Evolutionary conservation across 2,113 vertebrate species (phyloP).

Genomic region (Microtus pennsylvanicus): DNA sequence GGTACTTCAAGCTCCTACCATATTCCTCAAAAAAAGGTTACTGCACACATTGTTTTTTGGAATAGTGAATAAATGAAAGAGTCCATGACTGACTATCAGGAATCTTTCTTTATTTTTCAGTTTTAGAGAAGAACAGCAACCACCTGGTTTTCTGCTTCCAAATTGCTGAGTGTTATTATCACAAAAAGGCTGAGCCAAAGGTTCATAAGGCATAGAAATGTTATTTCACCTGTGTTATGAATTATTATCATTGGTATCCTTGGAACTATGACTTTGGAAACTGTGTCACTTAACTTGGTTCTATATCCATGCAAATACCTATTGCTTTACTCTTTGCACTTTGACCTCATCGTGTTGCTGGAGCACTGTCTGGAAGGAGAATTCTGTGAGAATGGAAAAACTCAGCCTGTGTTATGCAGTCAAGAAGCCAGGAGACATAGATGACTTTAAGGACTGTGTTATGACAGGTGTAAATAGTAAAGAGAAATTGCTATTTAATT

Average conservation of each 20-base stretch:
- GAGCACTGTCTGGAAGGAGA: background rate
- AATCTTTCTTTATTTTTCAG: background rate
- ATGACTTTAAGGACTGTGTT: background rate
- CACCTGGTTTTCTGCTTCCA: background rate
- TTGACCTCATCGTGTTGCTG: background rate
- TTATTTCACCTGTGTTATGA: background rate
- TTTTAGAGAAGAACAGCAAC: background rate
- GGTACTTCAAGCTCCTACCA: background rate
- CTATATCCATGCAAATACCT: background rate
- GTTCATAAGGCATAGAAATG: background rate
- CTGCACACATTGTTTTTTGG: background rate
- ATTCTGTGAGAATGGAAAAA: background rate
- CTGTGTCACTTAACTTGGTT: background rate
- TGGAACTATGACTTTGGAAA: background rate
- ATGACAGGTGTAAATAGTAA: background rate
- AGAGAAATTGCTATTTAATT: background rate
- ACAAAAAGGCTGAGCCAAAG: background rate
- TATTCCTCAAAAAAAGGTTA: background rate
- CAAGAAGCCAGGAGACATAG: background rate
- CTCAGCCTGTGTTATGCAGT: accelerated
- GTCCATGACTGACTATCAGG: background rate
- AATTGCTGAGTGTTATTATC: background rate
- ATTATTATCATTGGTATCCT: background rate
- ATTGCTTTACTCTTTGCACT: background rate
- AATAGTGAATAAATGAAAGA: background rate